A percentile compares a stretch with the other conserved stretches of the same genome.
Evolutionary conservation across 2,113 vertebrate genomes (phyloP).

Genomic region (Microcebus jonahi): DNA sequence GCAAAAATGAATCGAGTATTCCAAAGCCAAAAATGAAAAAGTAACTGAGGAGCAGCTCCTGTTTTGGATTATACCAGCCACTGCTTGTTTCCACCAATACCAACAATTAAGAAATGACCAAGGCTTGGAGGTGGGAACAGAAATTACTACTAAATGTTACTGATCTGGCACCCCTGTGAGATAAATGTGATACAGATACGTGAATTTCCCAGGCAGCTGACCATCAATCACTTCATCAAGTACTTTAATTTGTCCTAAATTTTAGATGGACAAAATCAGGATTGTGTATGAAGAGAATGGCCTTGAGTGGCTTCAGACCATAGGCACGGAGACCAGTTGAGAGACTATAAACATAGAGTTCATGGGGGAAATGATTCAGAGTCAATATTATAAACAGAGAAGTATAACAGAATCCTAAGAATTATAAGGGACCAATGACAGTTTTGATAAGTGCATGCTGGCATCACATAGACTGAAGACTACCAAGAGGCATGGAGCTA

Average conservation of each 20-base stretch:
- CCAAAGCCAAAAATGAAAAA: not conserved
- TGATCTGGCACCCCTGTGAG: not conserved
- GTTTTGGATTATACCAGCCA: not conserved
- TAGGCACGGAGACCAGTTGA: not conserved
- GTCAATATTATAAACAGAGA: not conserved
- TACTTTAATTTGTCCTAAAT: not conserved
- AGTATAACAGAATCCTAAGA: not conserved
- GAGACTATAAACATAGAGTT: not conserved
- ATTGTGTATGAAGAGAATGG: not conserved
- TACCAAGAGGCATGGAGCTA: not conserved
- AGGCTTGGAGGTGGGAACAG: not conserved
- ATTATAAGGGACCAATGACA: not conserved
- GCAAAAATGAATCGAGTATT: constrained; percentile 21
- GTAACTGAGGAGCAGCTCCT: not conserved
- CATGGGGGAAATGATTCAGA: not conserved
- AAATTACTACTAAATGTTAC: not conserved
- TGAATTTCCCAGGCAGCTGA: not conserved
- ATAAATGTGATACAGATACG: fast-evolving
- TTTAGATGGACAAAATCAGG: not conserved
- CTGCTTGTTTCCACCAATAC: not conserved
- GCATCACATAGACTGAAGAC: not conserved
- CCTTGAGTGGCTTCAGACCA: not conserved
- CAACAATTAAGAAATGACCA: not conserved
- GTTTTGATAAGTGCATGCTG: not conserved
- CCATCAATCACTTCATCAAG: not conserved